phyloP scores from a whole-genome alignment of 2,113 vertebrate genomes.

The Otus sunia region DNA sequence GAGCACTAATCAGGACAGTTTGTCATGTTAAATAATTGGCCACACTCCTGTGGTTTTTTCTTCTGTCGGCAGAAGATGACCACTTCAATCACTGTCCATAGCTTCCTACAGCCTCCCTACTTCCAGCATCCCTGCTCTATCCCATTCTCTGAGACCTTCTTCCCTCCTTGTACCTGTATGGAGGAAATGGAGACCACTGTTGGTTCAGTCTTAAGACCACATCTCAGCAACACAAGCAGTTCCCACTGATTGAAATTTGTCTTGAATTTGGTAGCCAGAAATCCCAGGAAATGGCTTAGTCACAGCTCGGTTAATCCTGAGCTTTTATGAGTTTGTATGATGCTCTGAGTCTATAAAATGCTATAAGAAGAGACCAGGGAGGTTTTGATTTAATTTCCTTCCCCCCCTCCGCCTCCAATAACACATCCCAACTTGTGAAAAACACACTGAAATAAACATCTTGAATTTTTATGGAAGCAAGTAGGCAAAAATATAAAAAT shows the following conservation, averaged over 20 bases:
- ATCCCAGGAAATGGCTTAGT: slow-evolving; percentile 30
- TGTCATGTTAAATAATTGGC: neutral
- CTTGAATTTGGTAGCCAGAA: slow-evolving; percentile 32
- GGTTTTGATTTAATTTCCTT: neutral
- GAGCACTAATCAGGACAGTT: neutral
- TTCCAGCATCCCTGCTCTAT: neutral
- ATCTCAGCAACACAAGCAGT: neutral
- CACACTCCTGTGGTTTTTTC: neutral
- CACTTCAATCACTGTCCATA: neutral
- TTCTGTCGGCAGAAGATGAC: neutral
- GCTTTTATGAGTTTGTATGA: neutral
- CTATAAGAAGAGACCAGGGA: neutral
- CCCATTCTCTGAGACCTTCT: neutral
- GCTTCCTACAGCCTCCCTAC: neutral
- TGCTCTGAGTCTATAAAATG: neutral
- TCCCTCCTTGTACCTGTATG: neutral
- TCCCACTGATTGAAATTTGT: neutral
- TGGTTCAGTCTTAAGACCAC: neutral
- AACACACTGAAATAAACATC: neutral
- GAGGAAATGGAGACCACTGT: neutral
- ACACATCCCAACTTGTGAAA: neutral
- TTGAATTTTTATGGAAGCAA: neutral
- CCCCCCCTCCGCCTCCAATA: neutral
- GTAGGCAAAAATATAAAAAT: neutral
- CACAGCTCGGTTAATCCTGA: slow-evolving; percentile 13